phyloP scores from a whole-genome alignment of 2,113 vertebrate species.

The Australoheros scitulus region DNA sequence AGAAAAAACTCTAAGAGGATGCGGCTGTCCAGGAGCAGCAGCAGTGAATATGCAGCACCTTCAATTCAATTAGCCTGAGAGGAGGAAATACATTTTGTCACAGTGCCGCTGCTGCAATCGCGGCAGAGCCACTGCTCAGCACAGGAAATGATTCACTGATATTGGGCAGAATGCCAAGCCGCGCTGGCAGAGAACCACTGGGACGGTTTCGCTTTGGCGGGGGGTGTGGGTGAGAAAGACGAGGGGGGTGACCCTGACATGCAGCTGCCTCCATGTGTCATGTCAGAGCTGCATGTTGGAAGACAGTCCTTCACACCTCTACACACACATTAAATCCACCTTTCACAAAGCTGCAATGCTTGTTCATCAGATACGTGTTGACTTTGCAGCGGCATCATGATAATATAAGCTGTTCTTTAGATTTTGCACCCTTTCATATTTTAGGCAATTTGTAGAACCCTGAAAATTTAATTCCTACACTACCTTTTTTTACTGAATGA shows the following conservation, averaged over 20 bases:
- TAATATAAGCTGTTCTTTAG: rapidly evolving
- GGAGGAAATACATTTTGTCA: conserved; percentile 51
- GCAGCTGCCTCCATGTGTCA: conserved; percentile 11
- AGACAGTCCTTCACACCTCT: conserved; percentile 12
- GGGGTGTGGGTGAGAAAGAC: background rate
- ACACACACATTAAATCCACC: background rate
- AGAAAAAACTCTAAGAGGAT: conserved; percentile 25
- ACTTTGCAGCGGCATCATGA: background rate
- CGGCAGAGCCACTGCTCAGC: conserved; percentile 6
- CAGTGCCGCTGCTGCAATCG: background rate
- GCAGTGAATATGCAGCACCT: conserved; percentile 40
- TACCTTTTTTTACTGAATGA: background rate
- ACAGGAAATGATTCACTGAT: conserved; percentile 52
- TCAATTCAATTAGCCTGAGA: conserved; percentile 65
- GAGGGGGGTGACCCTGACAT: conserved; percentile 42
- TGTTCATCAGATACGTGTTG: background rate
- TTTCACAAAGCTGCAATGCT: background rate
- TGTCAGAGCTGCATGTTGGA: conserved; percentile 9
- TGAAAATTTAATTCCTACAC: background rate
- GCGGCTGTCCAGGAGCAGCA: conserved; percentile 15
- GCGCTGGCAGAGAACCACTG: conserved; percentile 43
- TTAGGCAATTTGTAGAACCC: background rate
- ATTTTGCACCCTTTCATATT: background rate
- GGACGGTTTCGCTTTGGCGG: conserved; percentile 15
- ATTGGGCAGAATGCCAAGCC: conserved; percentile 42